Evolutionary conservation across 2,888 invertebrate species (phyloP).

Genomic region (Eueremaeus valkanovi): DNA sequence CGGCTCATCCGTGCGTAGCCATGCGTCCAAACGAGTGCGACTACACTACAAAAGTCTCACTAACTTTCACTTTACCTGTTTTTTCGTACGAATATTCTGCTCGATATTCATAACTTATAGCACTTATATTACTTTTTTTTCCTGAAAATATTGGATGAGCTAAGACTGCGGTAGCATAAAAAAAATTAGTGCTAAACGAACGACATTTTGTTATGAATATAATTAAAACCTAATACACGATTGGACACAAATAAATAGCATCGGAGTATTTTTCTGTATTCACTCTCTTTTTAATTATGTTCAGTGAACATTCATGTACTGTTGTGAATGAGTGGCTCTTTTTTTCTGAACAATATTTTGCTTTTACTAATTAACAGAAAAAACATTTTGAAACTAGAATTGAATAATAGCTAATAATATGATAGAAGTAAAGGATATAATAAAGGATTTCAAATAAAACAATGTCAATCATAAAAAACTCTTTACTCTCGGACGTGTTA

Average conservation of each 20-base stretch:
- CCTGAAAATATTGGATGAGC: neutral
- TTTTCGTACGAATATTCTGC: neutral
- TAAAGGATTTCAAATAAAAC: neutral
- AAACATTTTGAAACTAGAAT: neutral
- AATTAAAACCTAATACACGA: neutral
- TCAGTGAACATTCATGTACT: neutral
- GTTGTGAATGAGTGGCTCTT: neutral
- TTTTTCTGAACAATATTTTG: neutral
- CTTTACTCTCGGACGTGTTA: neutral
- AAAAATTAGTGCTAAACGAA: neutral
- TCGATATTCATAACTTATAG: neutral
- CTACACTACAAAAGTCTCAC: slow-evolving; percentile 6
- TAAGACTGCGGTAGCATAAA: neutral
- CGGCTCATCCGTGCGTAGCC: slow-evolving; percentile 10
- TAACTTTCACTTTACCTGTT: neutral
- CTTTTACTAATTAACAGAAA: neutral
- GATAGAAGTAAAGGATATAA: neutral
- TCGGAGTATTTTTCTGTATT: neutral
- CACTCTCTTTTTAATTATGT: neutral
- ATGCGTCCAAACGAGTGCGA: neutral
- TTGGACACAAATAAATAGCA: neutral
- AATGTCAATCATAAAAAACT: neutral
- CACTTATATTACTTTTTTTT: neutral
- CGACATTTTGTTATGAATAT: neutral
- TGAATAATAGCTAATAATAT: neutral